Evolutionary conservation across 2,888 invertebrate genomes (phyloP).

Genomic region (Clunio marinus): DNA sequence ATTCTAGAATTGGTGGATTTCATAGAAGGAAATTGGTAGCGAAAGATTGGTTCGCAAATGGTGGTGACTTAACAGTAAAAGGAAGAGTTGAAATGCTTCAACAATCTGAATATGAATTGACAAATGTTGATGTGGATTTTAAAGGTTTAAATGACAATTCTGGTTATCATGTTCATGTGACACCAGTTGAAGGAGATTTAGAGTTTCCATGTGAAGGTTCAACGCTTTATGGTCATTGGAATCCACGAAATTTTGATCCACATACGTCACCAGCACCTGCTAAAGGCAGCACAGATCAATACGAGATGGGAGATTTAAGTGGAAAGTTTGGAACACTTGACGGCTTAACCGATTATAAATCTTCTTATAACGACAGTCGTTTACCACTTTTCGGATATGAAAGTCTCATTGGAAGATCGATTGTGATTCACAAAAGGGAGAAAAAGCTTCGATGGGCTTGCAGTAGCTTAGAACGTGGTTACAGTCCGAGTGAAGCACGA

Average conservation of each 20-base stretch:
- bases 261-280: slow-evolving; percentile 58
- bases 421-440: slow-evolving; percentile 72
- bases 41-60: slow-evolving; percentile 84
- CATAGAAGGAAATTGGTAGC: slow-evolving; percentile 78
- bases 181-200: slow-evolving; percentile 74
- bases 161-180: slow-evolving; percentile 80
- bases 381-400: slow-evolving; percentile 75
- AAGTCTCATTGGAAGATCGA: slow-evolving; percentile 79
- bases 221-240: slow-evolving; percentile 79
- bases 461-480: slow-evolving; percentile 78
- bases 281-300: slow-evolving; percentile 76
- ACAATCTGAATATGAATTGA: slow-evolving; percentile 79
- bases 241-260: slow-evolving; percentile 71
- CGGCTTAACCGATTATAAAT: slow-evolving; percentile 57
- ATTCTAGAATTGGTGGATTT: slow-evolving; percentile 69
- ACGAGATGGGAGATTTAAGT: slow-evolving; percentile 80
- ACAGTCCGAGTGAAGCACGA: slow-evolving; percentile 79
- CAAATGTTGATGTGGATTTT: slow-evolving; percentile 70
- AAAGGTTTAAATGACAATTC: slow-evolving; percentile 65
- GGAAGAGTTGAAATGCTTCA: slow-evolving; percentile 80
- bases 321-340: slow-evolving; percentile 78
- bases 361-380: slow-evolving; percentile 72
- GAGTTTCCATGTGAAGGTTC: slow-evolving; percentile 84
- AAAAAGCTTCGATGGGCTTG: slow-evolving; percentile 73
- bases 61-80: slow-evolving; percentile 58